Conservation (phyloP, 2,113 vertebrate species). For the Pelecanoides urinatrix region DNA sequence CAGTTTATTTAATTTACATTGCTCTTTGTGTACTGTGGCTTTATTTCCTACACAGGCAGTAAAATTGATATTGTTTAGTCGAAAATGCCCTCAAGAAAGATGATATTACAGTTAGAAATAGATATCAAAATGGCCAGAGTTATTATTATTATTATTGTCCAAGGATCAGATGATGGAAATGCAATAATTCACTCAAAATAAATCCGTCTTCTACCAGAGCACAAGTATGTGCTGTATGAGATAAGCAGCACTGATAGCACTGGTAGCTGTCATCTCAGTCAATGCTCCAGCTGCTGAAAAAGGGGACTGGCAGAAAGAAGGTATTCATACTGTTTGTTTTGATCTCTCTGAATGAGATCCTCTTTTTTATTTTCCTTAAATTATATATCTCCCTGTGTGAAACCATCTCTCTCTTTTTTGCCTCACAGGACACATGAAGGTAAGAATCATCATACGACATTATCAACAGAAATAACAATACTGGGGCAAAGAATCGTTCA, state of each 20-base stretch:
- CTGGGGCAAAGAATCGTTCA: neutral
- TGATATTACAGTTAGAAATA: constrained; percentile 1
- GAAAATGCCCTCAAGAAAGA: neutral
- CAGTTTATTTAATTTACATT: neutral
- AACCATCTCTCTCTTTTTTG: neutral
- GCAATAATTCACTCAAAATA: constrained; percentile 26
- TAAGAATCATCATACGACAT: neutral
- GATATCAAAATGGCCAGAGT: neutral
- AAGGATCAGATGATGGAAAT: neutral
- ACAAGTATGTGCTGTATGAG: neutral
- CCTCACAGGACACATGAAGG: neutral
- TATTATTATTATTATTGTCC: neutral
- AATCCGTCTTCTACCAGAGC: neutral
- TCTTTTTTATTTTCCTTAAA: neutral
- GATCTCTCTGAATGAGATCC: neutral
- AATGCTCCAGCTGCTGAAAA: neutral
- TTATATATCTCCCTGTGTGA: neutral
- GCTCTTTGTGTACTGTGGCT: neutral
- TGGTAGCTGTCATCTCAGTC: neutral
- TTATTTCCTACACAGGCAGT: constrained; percentile 23
- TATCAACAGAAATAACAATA: neutral
- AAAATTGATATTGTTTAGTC: neutral
- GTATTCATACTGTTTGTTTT: neutral
- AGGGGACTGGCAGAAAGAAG: neutral
- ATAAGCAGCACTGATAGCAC: neutral